These are phyloP conservation scores for Camelus bactrianus DNA, from an alignment of 2,113 vertebrate genomes.

Conservation along the genomic window DNA sequence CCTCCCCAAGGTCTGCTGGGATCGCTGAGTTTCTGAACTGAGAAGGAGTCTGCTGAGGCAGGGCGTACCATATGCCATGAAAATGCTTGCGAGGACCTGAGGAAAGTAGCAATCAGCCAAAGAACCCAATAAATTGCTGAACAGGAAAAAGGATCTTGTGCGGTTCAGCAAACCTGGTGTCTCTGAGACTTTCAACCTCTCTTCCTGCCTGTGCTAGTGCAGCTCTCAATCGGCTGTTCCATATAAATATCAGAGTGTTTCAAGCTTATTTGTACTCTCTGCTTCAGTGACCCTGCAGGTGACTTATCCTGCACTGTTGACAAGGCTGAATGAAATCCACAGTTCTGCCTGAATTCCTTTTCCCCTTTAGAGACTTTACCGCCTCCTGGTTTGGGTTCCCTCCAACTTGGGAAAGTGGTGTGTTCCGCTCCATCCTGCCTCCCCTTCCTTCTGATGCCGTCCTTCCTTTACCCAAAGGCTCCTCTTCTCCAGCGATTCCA, in stretches of 20 bases:
- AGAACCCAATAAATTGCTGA: neutral
- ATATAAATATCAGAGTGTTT: neutral
- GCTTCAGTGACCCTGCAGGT: neutral
- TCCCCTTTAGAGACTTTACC: neutral
- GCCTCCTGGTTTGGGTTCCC: neutral
- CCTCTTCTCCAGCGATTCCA: neutral
- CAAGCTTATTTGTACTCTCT: constrained; percentile 25
- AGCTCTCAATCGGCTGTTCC: neutral
- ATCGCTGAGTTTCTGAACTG: neutral
- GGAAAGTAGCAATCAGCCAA: neutral
- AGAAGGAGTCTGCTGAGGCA: neutral
- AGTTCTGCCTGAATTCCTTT: constrained; percentile 1
- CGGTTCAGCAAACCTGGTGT: neutral
- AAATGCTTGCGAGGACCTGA: neutral
- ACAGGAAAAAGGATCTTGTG: neutral
- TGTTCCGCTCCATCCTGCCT: neutral
- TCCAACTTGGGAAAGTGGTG: neutral
- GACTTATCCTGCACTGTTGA: neutral
- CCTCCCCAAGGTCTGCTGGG: neutral
- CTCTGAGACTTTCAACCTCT: constrained; percentile 48
- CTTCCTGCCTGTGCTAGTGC: neutral
- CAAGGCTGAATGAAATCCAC: neutral
- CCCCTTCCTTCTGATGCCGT: neutral
- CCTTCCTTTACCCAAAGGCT: neutral
- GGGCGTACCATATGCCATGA: neutral